Evolutionary conservation across 2,113 vertebrate genomes (phyloP), one percentile per base, ranked within the genome.

Genomic region (Microcebus griseorufus): DNA sequence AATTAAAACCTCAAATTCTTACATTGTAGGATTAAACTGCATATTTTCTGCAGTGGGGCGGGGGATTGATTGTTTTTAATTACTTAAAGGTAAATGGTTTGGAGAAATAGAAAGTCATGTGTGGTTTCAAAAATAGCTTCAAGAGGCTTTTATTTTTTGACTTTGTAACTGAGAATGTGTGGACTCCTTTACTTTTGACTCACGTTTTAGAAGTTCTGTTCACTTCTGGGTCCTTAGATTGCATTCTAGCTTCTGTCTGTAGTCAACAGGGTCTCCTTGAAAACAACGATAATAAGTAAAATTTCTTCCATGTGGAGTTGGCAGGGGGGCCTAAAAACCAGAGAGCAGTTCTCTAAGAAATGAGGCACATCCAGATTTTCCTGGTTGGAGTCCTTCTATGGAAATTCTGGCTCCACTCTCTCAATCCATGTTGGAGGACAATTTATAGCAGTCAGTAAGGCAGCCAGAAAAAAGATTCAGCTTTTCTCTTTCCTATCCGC

Each of bases 371-470:
- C 85, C 48, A 78, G 17, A 86, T 79, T 79, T 85, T 60, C 60
- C 62, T 64, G 55, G 80, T 73, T 93, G 90, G 80, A 96, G 51
- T n/a, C 81, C 81, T 89, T 93, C 91, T 78, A 2, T 78, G 89
- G 82, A 97, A 95, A 93, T 37, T 29, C 91, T 96, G 87, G 81
- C 93, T 88, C 78, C 12, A 10, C 70, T 84, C n/a, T 86, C 18
- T 48, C 55, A 70, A 9, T 69, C 58, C 6, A 4, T 82, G 48
- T 72, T 95, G 12, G 42, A 81, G n/a, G 79, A 96, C 20, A 94
- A 87, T 96, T 97, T 89, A 92, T 34, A 14, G 81, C 87, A 72
- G 64, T 85, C 73, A 88, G 81, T 13, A 64, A 93, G 32, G 70
- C 92, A 96, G 80, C 90, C 87, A 96, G 80, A 39, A 84, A 95